These are phyloP conservation scores for Micrastur ruficollis DNA, from an alignment of 2,797 vertebrate genomes.

Conservation along the genomic window DNA sequence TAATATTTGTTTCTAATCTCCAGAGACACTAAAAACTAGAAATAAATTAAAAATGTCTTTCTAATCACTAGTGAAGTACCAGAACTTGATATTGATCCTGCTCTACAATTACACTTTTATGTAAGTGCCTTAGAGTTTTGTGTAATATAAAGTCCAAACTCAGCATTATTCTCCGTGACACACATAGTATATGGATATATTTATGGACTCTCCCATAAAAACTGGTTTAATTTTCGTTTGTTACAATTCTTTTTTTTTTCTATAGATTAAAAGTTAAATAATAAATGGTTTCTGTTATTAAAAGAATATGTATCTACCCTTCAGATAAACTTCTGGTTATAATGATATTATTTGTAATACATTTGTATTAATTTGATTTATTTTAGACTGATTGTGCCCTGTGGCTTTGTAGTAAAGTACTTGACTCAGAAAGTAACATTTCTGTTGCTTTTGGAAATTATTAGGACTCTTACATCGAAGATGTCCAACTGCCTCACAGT, in stretches of 20 bases:
- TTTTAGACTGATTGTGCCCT: not conserved
- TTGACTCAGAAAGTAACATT: not conserved
- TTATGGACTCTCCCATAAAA: not conserved
- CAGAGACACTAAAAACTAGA: not conserved
- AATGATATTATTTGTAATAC: not conserved
- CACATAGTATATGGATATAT: not conserved
- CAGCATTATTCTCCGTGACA: not conserved
- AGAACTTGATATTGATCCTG: not conserved
- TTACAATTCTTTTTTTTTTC: not conserved
- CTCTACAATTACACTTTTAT: not conserved
- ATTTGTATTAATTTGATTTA: not conserved
- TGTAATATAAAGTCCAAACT: not conserved
- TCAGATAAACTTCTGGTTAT: not conserved
- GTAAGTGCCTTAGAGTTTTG: not conserved
- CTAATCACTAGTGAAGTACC: not conserved
- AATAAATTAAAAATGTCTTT: not conserved
- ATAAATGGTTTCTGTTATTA: not conserved
- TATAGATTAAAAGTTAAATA: not conserved
- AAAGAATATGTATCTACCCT: not conserved
- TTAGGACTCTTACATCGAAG: not conserved
- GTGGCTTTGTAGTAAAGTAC: not conserved
- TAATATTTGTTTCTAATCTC: not conserved
- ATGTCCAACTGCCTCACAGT: slow-evolving; percentile 29
- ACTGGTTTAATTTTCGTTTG: not conserved
- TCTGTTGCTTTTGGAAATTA: slow-evolving; percentile 15